Base-by-base conservation (phyloP, 2,113 vertebrate species). In the Pogonocichla stellata region DNA sequence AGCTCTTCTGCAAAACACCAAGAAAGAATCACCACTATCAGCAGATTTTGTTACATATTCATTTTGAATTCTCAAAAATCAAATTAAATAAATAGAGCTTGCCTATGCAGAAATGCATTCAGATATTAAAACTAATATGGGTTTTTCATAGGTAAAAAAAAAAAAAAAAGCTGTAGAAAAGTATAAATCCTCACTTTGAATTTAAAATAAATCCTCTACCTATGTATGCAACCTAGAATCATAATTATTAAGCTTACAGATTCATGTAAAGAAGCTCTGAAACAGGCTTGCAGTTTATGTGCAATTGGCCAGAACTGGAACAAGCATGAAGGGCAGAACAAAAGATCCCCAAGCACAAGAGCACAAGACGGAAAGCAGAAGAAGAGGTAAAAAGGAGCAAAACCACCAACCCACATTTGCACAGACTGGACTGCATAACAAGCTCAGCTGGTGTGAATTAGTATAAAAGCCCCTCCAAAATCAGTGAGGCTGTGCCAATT, bases 371-470 rank as follows among this genome's bases (percentile, higher is more conserved):
- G 38, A 95, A 97, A 96, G 86, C 92, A 97, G 92, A 96, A 96
- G 75, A 82, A 95, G 61, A 92, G 51, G 84, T 71, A 74, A 65
- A 88, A 91, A 58, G 50, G 40, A 70, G 93, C 69, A 89, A 73
- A 90, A 71, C 20, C 10, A 94, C 5, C 51, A 85, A 73, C 62
- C 34, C 34, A 33, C 38, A 58, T 29, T 88, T 86, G 88, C 42
- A 66, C 82, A 93, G 86, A 70, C 75, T 66, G 88, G 75, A 69
- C 66, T 90, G 71, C 33, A 17, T 64, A 78, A 92, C 43, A 86
- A 80, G 85, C 85, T 96, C 93, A 94, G 95, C 90, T 96, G 93
- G 92, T 95, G 90, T 95, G 90, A 94, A 71, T 86, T 62, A 92
- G 51, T 64, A 88, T 19, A 92, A 97, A 94, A 95, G 92, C 88